Base-by-base conservation (phyloP, 2,888 invertebrate genomes). In the Homarus gammarus region DNA sequence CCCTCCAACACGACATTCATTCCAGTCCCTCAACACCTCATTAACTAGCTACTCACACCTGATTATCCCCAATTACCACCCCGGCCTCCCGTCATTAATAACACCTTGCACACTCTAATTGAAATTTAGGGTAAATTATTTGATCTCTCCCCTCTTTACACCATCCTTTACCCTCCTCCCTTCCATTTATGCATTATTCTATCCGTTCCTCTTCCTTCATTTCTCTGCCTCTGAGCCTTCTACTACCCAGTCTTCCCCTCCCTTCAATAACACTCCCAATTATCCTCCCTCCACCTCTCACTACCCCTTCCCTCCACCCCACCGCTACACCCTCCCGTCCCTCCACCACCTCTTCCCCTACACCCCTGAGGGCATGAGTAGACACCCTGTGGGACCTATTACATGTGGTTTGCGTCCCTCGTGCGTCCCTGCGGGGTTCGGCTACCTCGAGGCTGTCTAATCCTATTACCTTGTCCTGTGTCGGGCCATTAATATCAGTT, bases 61-160 rank as follows among this genome's bases (percentile, higher is more conserved):
- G n/a, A 73, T 73, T 33, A 73, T 40, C 73, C 22, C 12, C 40
- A 73, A 38, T 73, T 73, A 38, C 73, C 73, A 38, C 33, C 38
- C 22, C 12, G 38, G 38, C 15, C 36, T 8, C 10, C n/a, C 22
- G 38, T n/a, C 73, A 73, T 73, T 73, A 73, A 10, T 18, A 38
- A 73, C 73, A 38, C 36, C 22, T 36, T 73, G 73, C 15, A 38
- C 38, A 38, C 40, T n/a, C 38, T 38, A 73, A 73, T 38, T 73
- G 36, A 73, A 56, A 15, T 22, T 56, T 3, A 3, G 56, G 56
- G 56, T 18, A 56, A 56, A 56, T 56, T 56, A 18, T 56, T 18
- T 18, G 0, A 22, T 56, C 36, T 61, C 2, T 79, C 56, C 36
- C n/a, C 38, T 64, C 33, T 61, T 38, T 81, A 1, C 3, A 12